phyloP scores from a whole-genome alignment of 2,113 vertebrate species.

The Sebastes fasciatus region DNA sequence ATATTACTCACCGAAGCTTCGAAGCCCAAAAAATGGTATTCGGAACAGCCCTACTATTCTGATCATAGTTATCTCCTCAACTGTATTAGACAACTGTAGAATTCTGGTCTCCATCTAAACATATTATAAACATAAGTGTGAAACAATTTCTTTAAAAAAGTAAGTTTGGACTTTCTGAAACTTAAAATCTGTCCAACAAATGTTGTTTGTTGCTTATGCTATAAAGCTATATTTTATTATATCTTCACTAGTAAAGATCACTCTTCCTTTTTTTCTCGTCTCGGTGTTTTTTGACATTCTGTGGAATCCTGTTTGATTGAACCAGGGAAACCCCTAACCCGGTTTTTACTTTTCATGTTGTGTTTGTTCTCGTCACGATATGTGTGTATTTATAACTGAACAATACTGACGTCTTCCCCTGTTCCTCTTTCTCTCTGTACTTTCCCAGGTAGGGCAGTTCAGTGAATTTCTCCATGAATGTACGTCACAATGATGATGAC shows the following conservation, averaged over 20 bases:
- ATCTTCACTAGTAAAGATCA: neutral
- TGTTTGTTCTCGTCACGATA: neutral
- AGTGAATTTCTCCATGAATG: conserved; percentile 99
- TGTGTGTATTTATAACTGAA: neutral
- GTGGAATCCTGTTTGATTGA: neutral
- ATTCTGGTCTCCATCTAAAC: no score
- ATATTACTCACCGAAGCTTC: no score
- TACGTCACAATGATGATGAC: conserved; percentile 99
- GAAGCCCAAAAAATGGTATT: no score
- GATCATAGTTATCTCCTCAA: no score
- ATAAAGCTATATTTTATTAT: no score
- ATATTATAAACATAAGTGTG: neutral
- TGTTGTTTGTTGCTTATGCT: neutral
- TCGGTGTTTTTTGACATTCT: neutral
- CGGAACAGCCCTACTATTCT: no score
- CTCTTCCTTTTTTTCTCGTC: neutral
- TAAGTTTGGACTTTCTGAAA: neutral
- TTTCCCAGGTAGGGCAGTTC: conserved; percentile 89
- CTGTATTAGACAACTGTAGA: no score
- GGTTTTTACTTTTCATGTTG: neutral
- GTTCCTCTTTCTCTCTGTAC: conserved; percentile 50
- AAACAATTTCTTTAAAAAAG: neutral
- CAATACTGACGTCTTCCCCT: neutral
- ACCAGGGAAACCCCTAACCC: neutral
- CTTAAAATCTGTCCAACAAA: neutral